phyloP scores from a whole-genome alignment of 2,797 vertebrate genomes.

The Calcarius lapponicus region DNA sequence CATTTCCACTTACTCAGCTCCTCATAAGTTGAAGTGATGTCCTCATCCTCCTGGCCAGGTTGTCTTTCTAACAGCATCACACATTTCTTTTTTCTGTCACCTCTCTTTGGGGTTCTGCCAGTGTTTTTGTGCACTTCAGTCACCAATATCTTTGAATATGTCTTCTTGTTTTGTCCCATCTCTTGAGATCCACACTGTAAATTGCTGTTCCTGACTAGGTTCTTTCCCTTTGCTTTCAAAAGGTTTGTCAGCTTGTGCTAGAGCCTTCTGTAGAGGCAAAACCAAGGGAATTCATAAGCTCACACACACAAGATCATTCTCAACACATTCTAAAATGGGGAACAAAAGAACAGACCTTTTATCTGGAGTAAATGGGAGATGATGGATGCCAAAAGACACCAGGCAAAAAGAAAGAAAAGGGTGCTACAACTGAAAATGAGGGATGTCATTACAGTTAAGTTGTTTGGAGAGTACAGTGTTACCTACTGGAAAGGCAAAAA shows the following conservation, averaged over 20 bases:
- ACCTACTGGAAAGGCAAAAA: neutral
- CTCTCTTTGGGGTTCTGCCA: neutral
- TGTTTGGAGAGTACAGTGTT: neutral
- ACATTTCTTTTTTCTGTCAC: neutral
- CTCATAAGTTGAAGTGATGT: neutral
- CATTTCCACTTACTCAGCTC: neutral
- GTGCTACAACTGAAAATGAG: neutral
- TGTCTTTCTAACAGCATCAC: neutral
- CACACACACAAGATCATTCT: neutral
- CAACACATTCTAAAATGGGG: neutral
- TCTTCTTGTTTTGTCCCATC: neutral
- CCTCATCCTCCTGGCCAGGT: accelerated
- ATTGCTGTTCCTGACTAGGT: neutral
- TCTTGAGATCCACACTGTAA: neutral
- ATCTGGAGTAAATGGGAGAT: neutral
- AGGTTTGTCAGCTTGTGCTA: neutral
- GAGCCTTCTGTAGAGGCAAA: neutral
- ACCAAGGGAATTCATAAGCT: neutral
- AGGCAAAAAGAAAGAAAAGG: neutral
- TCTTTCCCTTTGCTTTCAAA: neutral
- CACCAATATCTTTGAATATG: neutral
- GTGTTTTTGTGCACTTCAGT: neutral
- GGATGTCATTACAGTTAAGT: neutral
- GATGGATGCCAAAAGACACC: neutral
- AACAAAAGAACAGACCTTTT: neutral